phyloP scores from a whole-genome alignment of 2,113 vertebrate species.

The Setophaga petechia region DNA sequence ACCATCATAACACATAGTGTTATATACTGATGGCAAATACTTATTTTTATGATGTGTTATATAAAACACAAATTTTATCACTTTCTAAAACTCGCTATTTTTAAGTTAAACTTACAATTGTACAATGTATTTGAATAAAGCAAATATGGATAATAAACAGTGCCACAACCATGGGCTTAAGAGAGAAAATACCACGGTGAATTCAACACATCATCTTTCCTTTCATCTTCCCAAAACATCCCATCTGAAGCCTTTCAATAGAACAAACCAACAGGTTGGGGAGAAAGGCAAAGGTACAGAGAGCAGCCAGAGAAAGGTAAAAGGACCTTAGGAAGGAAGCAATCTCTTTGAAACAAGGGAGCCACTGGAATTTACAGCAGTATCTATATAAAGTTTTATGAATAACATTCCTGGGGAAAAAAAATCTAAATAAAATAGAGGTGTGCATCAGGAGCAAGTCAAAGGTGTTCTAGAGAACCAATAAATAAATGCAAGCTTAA shows the following conservation, averaged over 20 bases:
- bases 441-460: background rate
- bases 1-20: background rate
- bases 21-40: background rate
- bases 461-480: background rate
- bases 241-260: background rate
- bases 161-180: background rate
- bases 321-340: background rate
- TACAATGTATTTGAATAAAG: background rate
- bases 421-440: background rate
- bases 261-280: background rate
- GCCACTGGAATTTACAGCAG: background rate
- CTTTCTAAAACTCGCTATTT: background rate
- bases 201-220: background rate
- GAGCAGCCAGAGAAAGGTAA: background rate
- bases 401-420: background rate
- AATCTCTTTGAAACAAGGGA: background rate
- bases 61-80: background rate
- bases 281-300: background rate
- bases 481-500: background rate
- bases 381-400: background rate
- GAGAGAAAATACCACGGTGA: background rate
- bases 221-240: background rate
- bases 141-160: background rate
- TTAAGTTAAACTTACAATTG: background rate
- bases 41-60: background rate